phyloP scores from a whole-genome alignment of 2,888 invertebrate genomes.

The Cyaniris semiargus region DNA sequence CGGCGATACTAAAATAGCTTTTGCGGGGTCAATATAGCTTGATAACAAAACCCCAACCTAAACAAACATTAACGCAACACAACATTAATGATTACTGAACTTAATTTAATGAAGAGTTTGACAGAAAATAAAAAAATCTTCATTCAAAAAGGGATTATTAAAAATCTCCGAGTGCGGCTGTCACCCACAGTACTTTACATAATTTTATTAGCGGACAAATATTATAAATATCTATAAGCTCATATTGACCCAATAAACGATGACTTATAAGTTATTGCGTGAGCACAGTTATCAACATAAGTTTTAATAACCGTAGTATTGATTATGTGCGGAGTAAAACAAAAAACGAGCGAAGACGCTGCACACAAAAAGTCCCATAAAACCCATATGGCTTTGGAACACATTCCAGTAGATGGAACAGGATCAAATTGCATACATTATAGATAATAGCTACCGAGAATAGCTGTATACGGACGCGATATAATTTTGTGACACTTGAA shows the following conservation, averaged over 20 bases:
- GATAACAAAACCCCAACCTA: constrained; percentile 7
- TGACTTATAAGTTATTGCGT: neutral
- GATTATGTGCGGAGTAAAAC: constrained; percentile 40
- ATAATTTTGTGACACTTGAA: neutral
- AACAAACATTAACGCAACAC: neutral
- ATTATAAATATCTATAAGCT: neutral
- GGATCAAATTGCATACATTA: constrained; percentile 46
- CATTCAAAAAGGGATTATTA: too few species aligned
- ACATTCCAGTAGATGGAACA: constrained; percentile 42
- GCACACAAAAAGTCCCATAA: constrained; percentile 44
- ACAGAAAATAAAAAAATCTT: too few species aligned
- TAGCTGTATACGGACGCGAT: constrained; percentile 36
- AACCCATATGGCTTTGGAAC: constrained; percentile 41
- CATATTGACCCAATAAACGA: constrained; percentile 5
- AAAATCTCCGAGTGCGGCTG: too few species aligned
- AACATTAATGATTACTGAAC: neutral
- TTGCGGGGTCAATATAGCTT: constrained; percentile 32
- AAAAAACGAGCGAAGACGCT: constrained; percentile 36
- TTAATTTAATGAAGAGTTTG: neutral
- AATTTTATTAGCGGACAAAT: neutral
- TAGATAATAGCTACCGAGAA: constrained; percentile 34
- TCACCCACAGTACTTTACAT: neutral
- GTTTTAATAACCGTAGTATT: constrained; percentile 35
- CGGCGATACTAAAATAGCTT: constrained; percentile 57
- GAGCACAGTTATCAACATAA: constrained; percentile 10